These are phyloP conservation scores for Therioaphis trifolii DNA, from an alignment of 2,888 invertebrate species.

Conservation along the genomic window DNA sequence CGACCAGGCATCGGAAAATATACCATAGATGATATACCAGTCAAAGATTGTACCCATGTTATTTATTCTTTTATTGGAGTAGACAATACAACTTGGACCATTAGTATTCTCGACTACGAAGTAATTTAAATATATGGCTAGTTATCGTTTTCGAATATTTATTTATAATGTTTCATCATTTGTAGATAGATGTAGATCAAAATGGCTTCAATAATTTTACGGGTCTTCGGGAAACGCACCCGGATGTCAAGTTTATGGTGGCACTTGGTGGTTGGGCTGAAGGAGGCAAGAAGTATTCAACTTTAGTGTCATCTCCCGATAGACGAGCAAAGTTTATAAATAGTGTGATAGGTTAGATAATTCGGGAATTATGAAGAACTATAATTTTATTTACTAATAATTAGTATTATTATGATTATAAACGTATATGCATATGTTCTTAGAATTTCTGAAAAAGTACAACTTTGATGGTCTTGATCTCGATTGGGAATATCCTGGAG, in stretches of 20 bases:
- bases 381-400: not conserved
- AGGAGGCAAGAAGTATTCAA: constrained; percentile 87
- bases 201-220: constrained; percentile 85
- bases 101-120: constrained; percentile 84
- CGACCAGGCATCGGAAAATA: constrained; percentile 85
- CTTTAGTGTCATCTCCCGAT: constrained; percentile 79
- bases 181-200: constrained; percentile 79
- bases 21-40: constrained; percentile 85
- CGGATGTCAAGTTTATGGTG: constrained; percentile 80
- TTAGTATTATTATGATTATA: not conserved
- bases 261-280: constrained; percentile 94
- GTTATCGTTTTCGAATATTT: not conserved
- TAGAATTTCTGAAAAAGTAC: constrained; percentile 81
- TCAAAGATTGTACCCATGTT: constrained; percentile 84
- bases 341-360: constrained; percentile 78
- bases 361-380: too few species aligned
- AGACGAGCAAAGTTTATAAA: constrained; percentile 78
- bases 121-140: constrained; percentile 69
- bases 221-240: constrained; percentile 76
- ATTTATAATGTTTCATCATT: not conserved
- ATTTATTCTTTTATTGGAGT: constrained; percentile 91
- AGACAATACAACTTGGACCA: constrained; percentile 80
- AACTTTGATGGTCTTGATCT: constrained; percentile 88
- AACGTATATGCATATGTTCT: constrained; percentile 25
- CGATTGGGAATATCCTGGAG: constrained; percentile 94